Percentiles rank a stretch among this genome's conserved stretches.
phyloP scores from a whole-genome alignment of 2,888 invertebrate species.

The Heliothis peltigera region DNA sequence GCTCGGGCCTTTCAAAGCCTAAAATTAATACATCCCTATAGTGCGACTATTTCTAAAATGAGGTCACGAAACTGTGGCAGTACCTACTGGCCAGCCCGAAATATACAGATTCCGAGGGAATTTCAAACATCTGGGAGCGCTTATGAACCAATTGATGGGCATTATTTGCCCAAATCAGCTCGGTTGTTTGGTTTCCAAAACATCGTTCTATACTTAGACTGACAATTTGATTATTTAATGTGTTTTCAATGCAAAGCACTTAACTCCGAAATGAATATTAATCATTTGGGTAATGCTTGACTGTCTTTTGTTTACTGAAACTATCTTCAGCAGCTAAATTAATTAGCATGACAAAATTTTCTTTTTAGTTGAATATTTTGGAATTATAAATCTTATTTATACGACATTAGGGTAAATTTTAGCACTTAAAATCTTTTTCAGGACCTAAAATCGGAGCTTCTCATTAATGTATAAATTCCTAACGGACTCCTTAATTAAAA shows the following conservation, averaged over 20 bases:
- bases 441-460: constrained; percentile 29
- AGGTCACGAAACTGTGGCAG: constrained; percentile 17
- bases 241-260: constrained; percentile 2
- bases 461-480: constrained; percentile 50
- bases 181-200: constrained; percentile 5
- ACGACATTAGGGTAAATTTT: no score
- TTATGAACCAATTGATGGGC: constrained; percentile 26
- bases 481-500: constrained; percentile 68
- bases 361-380: no score
- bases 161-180: constrained; percentile 37
- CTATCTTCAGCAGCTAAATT: not conserved
- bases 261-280: not conserved
- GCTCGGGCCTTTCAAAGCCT: not conserved
- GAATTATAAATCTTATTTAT: no score
- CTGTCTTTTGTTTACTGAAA: no score
- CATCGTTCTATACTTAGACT: not conserved
- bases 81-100: constrained; percentile 12
- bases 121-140: constrained; percentile 4
- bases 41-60: constrained; percentile 27
- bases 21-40: constrained; percentile 18
- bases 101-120: constrained; percentile 19
- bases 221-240: not conserved
- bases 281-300: not conserved
- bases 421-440: constrained; percentile 21
- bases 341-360: not conserved